Base-by-base conservation (phyloP, 2,888 invertebrate genomes). In the Adela reaumurella region DNA sequence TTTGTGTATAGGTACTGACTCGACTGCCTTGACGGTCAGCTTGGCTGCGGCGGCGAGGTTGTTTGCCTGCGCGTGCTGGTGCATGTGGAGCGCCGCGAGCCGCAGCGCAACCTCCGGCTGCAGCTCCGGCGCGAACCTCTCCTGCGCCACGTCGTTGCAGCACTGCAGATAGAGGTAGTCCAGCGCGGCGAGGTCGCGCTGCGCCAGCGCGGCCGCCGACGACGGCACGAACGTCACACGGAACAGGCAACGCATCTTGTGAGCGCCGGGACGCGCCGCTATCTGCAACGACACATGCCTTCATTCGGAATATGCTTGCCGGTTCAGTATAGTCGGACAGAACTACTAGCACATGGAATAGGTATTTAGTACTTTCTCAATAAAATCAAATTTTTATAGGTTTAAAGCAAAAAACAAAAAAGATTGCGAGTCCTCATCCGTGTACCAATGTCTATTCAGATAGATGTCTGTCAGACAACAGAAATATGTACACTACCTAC, bases 71-170 rank as follows among this genome's bases (percentile, higher is more conserved):
- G 92, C 90, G 62, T 94, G 93, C 62, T 95, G 94, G 62, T 94
- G 93, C 70, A 95, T 91, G 60, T 96, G 94, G 48, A 96, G 73
- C 0, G 95, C 94, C 0, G 94, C 93, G 58, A 96, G 72, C 46
- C 94, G 82, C 52, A 96, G 67, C 18, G 94, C 93, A 17, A 88
- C 85, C 62, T 92, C 91, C 57, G 89, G 89, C 41, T 54, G 54
- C 55, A 92, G 78, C 63, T 92, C 91, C 0, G 89, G 88, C 2
- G 90, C 86, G 63, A 90, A 91, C 51, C 94, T 70, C 62, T 95
- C 95, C 62, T 94, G 91, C 1, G 93, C 90, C 14, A 96, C 94
- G 70, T 96, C 96, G 65, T 94, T 95, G 67, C 94, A 94, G 69
- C 94, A 94, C 76, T 94, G 94, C 66, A 87, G 83, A 72, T 90